Evolutionary conservation across 2,113 vertebrate genomes (phyloP).

Genomic region (Grantiella picta): DNA sequence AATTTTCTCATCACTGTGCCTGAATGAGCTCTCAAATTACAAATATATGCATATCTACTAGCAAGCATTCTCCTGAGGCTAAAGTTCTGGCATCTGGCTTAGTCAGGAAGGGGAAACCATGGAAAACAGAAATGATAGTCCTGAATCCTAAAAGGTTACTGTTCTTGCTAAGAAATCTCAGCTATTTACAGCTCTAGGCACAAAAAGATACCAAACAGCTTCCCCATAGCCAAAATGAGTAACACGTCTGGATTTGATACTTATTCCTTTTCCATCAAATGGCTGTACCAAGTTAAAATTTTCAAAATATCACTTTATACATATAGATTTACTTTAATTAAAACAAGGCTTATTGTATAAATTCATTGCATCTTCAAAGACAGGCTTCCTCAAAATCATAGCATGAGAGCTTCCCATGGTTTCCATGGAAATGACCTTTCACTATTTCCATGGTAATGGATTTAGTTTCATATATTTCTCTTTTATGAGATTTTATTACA

Average conservation of each 20-base stretch:
- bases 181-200: neutral
- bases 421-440: conserved; percentile 72
- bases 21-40: neutral
- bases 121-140: neutral
- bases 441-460: conserved; percentile 68
- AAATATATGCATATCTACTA: neutral
- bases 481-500: conserved; percentile 66
- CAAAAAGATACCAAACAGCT: neutral
- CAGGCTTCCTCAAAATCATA: conserved; percentile 55
- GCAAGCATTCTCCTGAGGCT: neutral
- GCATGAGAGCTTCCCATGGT: conserved; percentile 59
- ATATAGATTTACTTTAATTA: conserved; percentile 40
- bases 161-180: neutral
- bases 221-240: neutral
- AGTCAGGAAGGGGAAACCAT: neutral
- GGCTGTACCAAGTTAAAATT: neutral
- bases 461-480: conserved; percentile 69
- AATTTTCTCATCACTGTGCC: neutral
- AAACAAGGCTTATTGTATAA: conserved; percentile 38
- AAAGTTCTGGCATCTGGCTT: neutral
- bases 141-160: neutral
- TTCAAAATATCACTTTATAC: neutral
- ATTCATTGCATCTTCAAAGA: conserved; percentile 38
- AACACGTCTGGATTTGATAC: neutral
- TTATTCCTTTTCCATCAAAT: neutral